Evolutionary conservation across 1,140 invertebrate genomes (phyloP).

Genomic region (Cyclargus thomasi): DNA sequence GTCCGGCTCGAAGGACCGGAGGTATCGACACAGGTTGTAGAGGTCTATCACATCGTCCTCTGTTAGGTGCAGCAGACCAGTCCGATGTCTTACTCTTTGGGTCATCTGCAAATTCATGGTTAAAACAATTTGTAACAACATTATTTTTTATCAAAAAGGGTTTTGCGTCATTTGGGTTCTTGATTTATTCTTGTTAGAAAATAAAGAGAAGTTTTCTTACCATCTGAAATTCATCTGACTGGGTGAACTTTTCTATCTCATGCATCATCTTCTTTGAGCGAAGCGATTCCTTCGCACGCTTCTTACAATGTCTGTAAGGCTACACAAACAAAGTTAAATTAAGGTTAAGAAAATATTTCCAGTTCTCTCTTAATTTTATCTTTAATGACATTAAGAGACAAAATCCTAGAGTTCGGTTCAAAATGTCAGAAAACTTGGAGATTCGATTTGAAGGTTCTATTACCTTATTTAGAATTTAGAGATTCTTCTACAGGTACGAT

Average conservation of each 20-base stretch:
- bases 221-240: conserved; percentile 24
- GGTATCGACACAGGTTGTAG: conserved; percentile 28
- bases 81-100: conserved; percentile 20
- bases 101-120: not conserved
- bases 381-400: no score
- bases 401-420: no score
- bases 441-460: no score
- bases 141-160: not conserved
- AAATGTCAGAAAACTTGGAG: no score
- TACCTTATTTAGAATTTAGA: no score
- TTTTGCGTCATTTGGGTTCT: no score
- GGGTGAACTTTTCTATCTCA: conserved; percentile 24
- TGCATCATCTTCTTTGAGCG: not conserved
- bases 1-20: conserved; percentile 10
- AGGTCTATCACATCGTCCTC: conserved; percentile 17
- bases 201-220: conserved; percentile 15
- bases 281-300: conserved; percentile 19
- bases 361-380: no score
- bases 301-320: conserved; percentile 32
- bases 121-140: not conserved
- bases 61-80: conserved; percentile 13
- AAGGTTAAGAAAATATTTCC: no score
- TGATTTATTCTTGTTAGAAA: not conserved
- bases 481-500: no score
- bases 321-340: conserved; percentile 16